A percentile compares a stretch with the other conserved stretches of the same genome.
Evolutionary conservation across 2,113 vertebrate species (phyloP).

Genomic region (Scolopax mira): DNA sequence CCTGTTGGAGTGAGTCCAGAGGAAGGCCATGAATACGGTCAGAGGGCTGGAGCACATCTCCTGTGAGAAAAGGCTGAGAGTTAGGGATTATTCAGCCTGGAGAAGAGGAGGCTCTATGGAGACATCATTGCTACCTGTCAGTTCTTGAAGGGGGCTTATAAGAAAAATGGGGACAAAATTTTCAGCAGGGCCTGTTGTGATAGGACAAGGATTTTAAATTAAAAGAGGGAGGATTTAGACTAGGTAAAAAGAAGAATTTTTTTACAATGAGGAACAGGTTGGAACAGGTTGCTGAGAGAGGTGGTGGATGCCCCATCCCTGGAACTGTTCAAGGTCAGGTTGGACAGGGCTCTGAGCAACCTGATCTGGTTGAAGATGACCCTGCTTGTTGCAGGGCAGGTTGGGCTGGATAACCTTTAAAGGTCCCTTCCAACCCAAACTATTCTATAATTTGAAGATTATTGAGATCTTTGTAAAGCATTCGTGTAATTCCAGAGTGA

Average conservation of each 20-base stretch:
- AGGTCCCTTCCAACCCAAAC: neutral
- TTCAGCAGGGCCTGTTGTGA: neutral
- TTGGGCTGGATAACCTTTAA: neutral
- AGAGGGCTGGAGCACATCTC: neutral
- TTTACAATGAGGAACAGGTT: neutral
- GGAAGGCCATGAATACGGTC: neutral
- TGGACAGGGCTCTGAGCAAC: neutral
- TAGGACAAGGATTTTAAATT: neutral
- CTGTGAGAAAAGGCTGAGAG: neutral
- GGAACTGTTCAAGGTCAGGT: neutral
- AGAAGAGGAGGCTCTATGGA: neutral
- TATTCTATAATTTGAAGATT: neutral
- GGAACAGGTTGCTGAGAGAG: neutral
- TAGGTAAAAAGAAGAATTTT: neutral
- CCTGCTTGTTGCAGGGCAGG: neutral
- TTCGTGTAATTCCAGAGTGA: neutral
- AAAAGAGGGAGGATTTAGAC: neutral
- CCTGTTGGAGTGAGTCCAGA: neutral
- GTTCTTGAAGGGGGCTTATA: neutral
- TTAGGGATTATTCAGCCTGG: neutral
- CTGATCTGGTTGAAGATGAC: neutral
- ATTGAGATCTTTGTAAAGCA: neutral
- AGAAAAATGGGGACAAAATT: neutral
- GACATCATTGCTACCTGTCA: neutral
- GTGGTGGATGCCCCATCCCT: neutral